A percentile compares a stretch with the other conserved stretches of the same genome.
Evolutionary conservation across 2,113 vertebrate genomes (phyloP).

Genomic region (Steatornis caripensis): DNA sequence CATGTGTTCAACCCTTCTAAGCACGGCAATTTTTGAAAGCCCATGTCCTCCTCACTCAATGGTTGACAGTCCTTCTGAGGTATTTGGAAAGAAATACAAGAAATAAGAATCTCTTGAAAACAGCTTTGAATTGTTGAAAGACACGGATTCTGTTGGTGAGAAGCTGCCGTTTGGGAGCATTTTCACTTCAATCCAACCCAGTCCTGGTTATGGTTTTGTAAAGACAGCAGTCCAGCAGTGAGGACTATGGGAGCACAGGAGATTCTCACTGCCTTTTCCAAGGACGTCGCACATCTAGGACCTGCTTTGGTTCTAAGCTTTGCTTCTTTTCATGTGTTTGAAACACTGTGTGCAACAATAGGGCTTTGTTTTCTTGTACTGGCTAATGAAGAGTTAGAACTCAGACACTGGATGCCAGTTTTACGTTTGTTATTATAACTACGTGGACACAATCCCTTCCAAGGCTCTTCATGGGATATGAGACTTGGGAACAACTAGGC

Average conservation of each 20-base stretch:
- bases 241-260: neutral
- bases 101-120: neutral
- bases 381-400: neutral
- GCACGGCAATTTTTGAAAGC: neutral
- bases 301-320: neutral
- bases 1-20: too few species aligned
- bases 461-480: neutral
- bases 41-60: neutral
- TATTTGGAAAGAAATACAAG: neutral
- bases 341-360: neutral
- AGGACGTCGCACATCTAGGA: neutral
- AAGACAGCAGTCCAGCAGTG: neutral
- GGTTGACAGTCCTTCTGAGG: neutral
- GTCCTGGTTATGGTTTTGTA: neutral
- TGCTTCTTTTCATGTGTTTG: rapidly evolving
- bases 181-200: neutral
- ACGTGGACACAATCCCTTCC: neutral
- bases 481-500: neutral
- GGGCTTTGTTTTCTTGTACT: neutral
- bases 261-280: neutral
- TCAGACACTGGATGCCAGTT: neutral
- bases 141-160: neutral
- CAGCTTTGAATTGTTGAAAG: neutral
- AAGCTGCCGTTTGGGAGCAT: neutral
- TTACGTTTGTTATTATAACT: too few species aligned